Evolutionary conservation across 2,797 vertebrate genomes (phyloP).

Genomic region (Epinephelus coioides): DNA sequence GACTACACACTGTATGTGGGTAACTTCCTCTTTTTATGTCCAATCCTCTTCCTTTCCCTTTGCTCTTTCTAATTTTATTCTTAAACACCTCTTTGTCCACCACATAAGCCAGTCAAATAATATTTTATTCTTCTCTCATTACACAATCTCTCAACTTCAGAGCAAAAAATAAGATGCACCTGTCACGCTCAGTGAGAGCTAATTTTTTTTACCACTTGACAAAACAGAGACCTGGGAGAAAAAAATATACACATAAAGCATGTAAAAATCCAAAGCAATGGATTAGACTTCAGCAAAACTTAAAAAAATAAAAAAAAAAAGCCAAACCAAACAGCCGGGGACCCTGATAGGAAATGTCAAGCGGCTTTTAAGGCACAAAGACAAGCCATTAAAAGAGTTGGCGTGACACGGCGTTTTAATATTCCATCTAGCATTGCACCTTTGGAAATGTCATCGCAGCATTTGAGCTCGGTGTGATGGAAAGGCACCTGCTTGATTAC

Average conservation of each 20-base stretch:
- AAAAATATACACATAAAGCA: slow-evolving; percentile 20
- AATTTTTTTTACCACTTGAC: neutral
- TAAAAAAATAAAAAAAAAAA: slow-evolving; percentile 39
- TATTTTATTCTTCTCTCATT: slow-evolving; percentile 17
- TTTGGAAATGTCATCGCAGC: slow-evolving; percentile 75
- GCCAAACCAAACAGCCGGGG: slow-evolving; percentile 49
- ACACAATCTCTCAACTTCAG: slow-evolving; percentile 23
- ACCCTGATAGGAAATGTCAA: slow-evolving; percentile 71
- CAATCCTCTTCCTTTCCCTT: no score
- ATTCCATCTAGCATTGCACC: slow-evolving; percentile 67
- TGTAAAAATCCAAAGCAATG: slow-evolving; percentile 38
- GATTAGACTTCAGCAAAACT: slow-evolving; percentile 58
- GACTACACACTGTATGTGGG: no score
- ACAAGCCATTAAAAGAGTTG: slow-evolving; percentile 74
- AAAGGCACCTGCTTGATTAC: slow-evolving; percentile 72
- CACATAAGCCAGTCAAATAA: slow-evolving; percentile 6
- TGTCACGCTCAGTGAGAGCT: slow-evolving; percentile 20
- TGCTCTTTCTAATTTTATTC: slow-evolving; percentile 10
- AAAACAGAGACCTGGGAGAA: slow-evolving; percentile 20
- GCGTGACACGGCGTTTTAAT: slow-evolving; percentile 73
- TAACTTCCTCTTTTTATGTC: no score
- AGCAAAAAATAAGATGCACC: neutral
- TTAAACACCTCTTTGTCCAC: slow-evolving; percentile 5
- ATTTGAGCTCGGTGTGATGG: slow-evolving; percentile 63
- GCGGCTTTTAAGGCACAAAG: slow-evolving; percentile 73